phyloP scores from a whole-genome alignment of 1,140 invertebrate genomes.

The Drosophila repleta region DNA sequence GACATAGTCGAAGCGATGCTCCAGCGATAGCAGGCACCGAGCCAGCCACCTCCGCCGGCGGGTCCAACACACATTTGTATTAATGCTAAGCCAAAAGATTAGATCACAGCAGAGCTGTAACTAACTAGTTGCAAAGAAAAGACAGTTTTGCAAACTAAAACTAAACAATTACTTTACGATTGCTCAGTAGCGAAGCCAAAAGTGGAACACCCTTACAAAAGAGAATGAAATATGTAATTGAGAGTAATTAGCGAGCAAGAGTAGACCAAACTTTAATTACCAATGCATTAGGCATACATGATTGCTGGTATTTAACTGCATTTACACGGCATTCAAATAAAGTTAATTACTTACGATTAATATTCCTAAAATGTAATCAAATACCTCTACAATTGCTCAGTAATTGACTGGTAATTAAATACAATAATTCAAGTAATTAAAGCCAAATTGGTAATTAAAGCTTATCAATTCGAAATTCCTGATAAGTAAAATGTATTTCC shows the following conservation, averaged over 20 bases:
- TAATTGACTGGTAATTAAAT: conserved; percentile 4
- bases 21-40: conserved; percentile 43
- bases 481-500: background rate
- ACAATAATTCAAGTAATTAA: background rate
- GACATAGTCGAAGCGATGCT: conserved; percentile 88
- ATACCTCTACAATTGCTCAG: background rate
- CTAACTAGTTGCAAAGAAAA: conserved; percentile 16
- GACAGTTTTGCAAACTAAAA: background rate
- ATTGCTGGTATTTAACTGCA: background rate
- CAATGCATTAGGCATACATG: background rate
- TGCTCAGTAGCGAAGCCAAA: conserved; percentile 6
- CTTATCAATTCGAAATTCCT: background rate
- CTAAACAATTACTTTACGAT: background rate
- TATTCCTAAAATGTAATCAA: background rate
- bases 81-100: conserved; percentile 71
- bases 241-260: background rate
- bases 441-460: background rate
- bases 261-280: conserved; percentile 1
- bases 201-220: background rate
- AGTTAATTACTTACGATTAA: background rate
- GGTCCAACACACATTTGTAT: conserved; percentile 56
- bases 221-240: conserved; percentile 8
- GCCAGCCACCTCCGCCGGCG: conserved; percentile 8
- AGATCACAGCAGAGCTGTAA: conserved; percentile 49
- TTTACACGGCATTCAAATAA: background rate